Evolutionary conservation across 2,797 vertebrate genomes (phyloP).

Genomic region (Microhierax caerulescens): DNA sequence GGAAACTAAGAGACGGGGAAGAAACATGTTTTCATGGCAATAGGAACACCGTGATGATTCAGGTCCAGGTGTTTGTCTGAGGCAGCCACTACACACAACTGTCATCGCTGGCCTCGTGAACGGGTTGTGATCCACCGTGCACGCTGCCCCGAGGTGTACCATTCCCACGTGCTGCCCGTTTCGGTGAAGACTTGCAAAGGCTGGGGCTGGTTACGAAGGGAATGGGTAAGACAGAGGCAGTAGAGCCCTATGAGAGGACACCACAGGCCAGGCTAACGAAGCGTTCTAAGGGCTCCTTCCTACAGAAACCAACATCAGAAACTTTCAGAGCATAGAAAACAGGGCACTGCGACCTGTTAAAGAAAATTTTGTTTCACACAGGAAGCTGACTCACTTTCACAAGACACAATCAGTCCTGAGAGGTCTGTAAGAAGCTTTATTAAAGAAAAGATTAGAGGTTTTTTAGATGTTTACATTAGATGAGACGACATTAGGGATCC

Average conservation of each 20-base stretch:
- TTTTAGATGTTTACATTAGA: slow-evolving; percentile 49
- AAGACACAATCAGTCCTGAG: neutral
- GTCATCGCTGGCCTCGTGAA: neutral
- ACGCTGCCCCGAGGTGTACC: accelerated
- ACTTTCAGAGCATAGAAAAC: neutral
- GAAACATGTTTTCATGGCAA: neutral
- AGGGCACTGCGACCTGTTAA: neutral
- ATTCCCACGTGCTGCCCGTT: neutral
- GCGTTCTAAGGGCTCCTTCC: neutral
- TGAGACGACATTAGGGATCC: slow-evolving; percentile 14
- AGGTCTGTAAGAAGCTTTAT: slow-evolving; percentile 40
- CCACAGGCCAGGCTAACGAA: neutral
- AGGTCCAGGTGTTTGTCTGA: neutral
- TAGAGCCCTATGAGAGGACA: neutral
- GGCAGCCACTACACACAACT: neutral
- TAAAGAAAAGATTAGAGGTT: slow-evolving; percentile 46
- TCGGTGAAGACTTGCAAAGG: neutral
- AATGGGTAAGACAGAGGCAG: neutral
- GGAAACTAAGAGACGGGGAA: neutral
- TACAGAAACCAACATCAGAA: neutral
- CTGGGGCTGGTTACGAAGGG: neutral
- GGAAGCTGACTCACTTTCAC: slow-evolving; percentile 41
- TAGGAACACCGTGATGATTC: neutral
- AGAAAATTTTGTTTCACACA: slow-evolving; percentile 30
- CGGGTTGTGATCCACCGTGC: neutral